Evolutionary conservation across 2,797 vertebrate genomes (phyloP), one percentile per base, ranked within the genome.

Genomic region (Rhinoraja longicauda): DNA sequence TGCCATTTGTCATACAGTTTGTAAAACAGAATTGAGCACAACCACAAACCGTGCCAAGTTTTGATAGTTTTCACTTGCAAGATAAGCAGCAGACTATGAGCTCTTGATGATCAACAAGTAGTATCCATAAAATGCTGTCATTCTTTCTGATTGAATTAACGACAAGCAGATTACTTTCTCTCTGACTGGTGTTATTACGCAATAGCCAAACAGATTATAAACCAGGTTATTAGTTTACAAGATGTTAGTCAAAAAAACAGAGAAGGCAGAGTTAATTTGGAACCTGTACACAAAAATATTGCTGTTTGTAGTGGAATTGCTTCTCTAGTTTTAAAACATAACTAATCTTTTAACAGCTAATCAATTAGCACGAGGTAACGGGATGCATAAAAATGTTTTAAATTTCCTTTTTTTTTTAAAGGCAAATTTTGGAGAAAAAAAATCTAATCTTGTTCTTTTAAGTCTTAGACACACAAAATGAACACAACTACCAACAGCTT

Each of bases 111-210:
- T 32, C 15, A 15, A 15, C 59, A 88, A 62, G 86, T 86, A 32
- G 26, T 64, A 17, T 86, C 29, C n/a, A 86, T 86, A 62, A n/a
- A 64, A 88, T 64, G 32, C 17, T 32, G n/a, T 36, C 13, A 88
- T 62, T 67, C 53, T n/a, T 32, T 88, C 32, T 36, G n/a, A 88
- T 36, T 88, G 84, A 88, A 36, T 19, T 19, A 67, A 21, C 84
- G 62, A 36, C 84, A 64, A 88, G 15, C 84, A 88, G 84, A 88
- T 36, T 88, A 32, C 59, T 64, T 84, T 59, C 81, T 59, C 53
- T 5, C 53, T 8, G 32, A 64, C n/a, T 36, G 15, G 59, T 88
- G n/a, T 32, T n/a, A 88, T 67, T n/a, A 67, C 36, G 84, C 10
- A 19, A 32, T 62, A 36, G 64, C 84, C 59, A 86, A 62, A 62